Evolutionary conservation across 2,888 invertebrate species (phyloP).

Genomic region (Conistra vaccinii): DNA sequence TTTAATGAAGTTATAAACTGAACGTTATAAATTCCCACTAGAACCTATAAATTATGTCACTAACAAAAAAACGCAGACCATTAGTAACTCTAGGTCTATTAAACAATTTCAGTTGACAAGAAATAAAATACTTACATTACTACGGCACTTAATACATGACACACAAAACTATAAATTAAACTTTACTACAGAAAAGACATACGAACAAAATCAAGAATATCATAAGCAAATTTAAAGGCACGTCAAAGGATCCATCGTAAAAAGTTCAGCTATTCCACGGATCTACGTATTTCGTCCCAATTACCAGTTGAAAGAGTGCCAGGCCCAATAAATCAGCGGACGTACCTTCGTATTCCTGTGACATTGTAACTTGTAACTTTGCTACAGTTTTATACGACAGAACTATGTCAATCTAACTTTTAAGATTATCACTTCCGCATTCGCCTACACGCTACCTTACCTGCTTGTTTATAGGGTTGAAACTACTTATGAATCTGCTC

Average conservation of each 20-base stretch:
- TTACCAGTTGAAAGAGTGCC: constrained; percentile 86
- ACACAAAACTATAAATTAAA: constrained; percentile 48
- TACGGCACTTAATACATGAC: constrained; percentile 17
- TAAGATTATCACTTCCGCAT: constrained; percentile 88
- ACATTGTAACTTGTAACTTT: constrained; percentile 87
- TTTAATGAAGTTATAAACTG: not conserved
- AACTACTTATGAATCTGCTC: constrained; percentile 40
- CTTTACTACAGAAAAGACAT: constrained; percentile 36
- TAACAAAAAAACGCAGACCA: constrained; percentile 6
- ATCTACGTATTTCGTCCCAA: constrained; percentile 83
- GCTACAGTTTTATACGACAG: constrained; percentile 84
- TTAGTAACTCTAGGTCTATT: constrained; percentile 32
- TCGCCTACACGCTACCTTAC: constrained; percentile 81
- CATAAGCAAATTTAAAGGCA: constrained; percentile 66
- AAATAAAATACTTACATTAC: constrained; percentile 35
- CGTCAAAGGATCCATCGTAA: constrained; percentile 67
- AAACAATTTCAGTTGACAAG: constrained; percentile 32
- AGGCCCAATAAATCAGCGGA: constrained; percentile 82
- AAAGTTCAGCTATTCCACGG: constrained; percentile 75
- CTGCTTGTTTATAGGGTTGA: constrained; percentile 80
- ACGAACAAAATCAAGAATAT: constrained; percentile 47
- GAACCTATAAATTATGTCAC: constrained; percentile 24
- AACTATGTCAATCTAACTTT: constrained; percentile 90
- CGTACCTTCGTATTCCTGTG: constrained; percentile 78
- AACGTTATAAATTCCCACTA: not conserved